Conservation (phyloP, 1,140 invertebrate genomes). For the Drosophila tristis region DNA sequence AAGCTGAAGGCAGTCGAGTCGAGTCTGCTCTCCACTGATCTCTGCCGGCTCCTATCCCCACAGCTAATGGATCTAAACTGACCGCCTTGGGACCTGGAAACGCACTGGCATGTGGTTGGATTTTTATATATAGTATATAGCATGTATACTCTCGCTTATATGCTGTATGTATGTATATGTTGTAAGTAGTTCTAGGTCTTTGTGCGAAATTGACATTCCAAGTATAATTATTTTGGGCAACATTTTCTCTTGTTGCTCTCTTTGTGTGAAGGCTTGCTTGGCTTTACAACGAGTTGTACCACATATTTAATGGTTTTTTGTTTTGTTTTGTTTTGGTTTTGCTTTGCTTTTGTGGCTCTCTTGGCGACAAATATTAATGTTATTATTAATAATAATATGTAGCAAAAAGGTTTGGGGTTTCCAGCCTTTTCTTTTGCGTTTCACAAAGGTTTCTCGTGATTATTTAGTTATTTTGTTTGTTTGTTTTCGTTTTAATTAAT, state of each 20-base stretch:
- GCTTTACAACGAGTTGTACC: conserved; percentile 8
- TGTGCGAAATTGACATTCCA: conserved; percentile 44
- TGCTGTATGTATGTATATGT: background rate
- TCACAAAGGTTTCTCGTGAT: conserved; percentile 14
- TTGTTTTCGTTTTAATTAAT: conserved; percentile 32
- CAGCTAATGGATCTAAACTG: too few species aligned
- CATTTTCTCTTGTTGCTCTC: background rate
- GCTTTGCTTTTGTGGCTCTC: background rate
- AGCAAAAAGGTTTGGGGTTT: conserved; percentile 26
- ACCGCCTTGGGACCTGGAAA: conserved; percentile 1
- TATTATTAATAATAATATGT: conserved; percentile 2
- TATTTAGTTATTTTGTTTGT: conserved; percentile 27
- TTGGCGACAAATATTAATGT: conserved; percentile 33
- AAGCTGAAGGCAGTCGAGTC: too few species aligned
- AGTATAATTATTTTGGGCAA: conserved; percentile 19
- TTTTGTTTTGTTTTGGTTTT: background rate
- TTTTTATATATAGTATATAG: conserved; percentile 6
- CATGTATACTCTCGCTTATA: conserved; percentile 7
- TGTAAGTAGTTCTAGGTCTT: conserved; percentile 16
- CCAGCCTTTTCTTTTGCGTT: conserved; percentile 10
- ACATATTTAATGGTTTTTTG: background rate
- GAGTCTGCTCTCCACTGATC: too few species aligned
- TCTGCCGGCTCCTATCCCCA: too few species aligned
- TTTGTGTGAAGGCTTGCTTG: background rate
- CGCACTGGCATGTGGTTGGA: conserved; percentile 1